phyloP scores from a whole-genome alignment of 35 echinoderm and acorn worm genomes.

The Lytechinus variegatus region DNA sequence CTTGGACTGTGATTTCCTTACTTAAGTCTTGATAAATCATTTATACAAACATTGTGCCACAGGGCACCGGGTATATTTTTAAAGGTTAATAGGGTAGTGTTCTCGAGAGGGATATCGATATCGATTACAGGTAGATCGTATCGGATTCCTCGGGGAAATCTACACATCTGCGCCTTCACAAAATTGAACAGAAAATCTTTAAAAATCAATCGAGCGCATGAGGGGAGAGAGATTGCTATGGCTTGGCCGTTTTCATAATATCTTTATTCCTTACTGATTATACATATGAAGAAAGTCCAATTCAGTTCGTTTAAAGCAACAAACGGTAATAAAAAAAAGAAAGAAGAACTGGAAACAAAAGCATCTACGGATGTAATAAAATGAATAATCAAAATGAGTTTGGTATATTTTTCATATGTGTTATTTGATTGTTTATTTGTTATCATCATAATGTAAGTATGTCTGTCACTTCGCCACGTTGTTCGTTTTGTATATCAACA shows the following conservation, averaged over 20 bases:
- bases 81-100: neutral
- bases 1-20: neutral
- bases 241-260: neutral
- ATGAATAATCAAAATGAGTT: too few relatives aligned
- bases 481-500: too few relatives aligned
- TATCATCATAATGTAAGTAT: too few relatives aligned
- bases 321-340: neutral
- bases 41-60: neutral
- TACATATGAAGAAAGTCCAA: neutral
- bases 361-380: too few relatives aligned
- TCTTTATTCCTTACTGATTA: neutral
- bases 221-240: neutral
- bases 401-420: too few relatives aligned
- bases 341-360: neutral
- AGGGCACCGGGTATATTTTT: neutral
- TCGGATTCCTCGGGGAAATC: neutral
- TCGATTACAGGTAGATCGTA: conserved; percentile 2
- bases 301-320: neutral
- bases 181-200: neutral
- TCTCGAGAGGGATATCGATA: neutral
- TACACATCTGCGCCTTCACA: neutral
- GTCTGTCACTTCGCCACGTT: too few relatives aligned
- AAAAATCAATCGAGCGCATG: conserved; percentile 2
- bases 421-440: too few relatives aligned
- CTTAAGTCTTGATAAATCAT: neutral